Evolutionary conservation across 1,140 invertebrate species (phyloP), one percentile per base, ranked within the genome.

Genomic region (Euura lappo): DNA sequence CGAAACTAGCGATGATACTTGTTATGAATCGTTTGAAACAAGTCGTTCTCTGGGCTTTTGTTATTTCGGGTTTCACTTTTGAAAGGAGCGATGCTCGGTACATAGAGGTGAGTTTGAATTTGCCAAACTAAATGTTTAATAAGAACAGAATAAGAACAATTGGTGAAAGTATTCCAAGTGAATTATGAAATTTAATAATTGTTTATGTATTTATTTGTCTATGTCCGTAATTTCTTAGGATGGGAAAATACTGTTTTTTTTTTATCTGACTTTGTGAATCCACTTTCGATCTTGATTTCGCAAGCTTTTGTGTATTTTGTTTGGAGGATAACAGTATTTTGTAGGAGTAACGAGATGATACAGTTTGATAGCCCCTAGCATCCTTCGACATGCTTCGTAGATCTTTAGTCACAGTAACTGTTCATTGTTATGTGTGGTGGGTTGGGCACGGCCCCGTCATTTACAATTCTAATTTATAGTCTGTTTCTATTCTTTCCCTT

Each of bases 51-150:
- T 60, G 51, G 51, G 13, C 10, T n/a, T 60, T 60, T 60, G 8
- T 60, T 60, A 60, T 60, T 60, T 60, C 3, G 8, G 3, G 10
- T 11, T 60, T 60, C 13, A n/a, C 51, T 4, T 10, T 74, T 6
- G 64, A 43, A 10, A 68, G 44, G 64, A 64, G 45, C 5, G 51
- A 73, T 45, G 77, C 73, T 44, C 79, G 77, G 44, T 85, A 84
- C 76, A 75, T 83, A 28, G 84, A 85, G 82, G 84, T 85, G 79
- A 83, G 75, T 5, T 70, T 11, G 28, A 28, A 28, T 28, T 28
- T 28, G 28, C 28, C 28, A 60, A 60, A n/a, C 13, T 3, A 60
- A 60, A 11, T 60, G 28, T 28, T 28, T 28, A 28, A 28, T 28
- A 28, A n/a, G n/a, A n/a, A n/a, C n/a, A n/a, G n/a, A n/a, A 28